A percentile compares a stretch with the other conserved stretches of the same genome.
phyloP scores from a whole-genome alignment of 2,113 vertebrate species.

The Thunnus thynnus region DNA sequence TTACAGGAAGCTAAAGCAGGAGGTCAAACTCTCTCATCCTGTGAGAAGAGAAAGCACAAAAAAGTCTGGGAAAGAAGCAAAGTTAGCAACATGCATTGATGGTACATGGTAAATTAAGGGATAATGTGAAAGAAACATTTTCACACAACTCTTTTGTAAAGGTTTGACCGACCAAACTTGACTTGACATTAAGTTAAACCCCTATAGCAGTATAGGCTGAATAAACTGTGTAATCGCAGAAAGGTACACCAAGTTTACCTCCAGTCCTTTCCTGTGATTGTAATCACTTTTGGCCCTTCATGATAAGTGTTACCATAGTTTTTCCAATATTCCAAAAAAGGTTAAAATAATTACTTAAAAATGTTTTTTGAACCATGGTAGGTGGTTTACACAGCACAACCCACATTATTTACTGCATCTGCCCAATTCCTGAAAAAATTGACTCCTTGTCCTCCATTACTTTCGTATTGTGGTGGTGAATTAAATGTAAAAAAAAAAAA shows the following conservation, averaged over 20 bases:
- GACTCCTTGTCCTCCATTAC: not conserved
- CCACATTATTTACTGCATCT: constrained; percentile 15
- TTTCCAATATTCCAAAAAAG: not conserved
- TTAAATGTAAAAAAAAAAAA: not conserved
- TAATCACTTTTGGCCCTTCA: not conserved
- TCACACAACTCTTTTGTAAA: too few species aligned
- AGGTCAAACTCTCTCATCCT: too few species aligned
- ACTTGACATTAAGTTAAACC: too few species aligned
- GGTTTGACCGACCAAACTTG: too few species aligned
- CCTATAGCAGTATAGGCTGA: not conserved
- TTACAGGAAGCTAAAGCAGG: too few species aligned
- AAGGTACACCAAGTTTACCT: not conserved
- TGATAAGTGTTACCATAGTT: not conserved
- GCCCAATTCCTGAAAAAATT: constrained; percentile 1
- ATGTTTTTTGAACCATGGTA: not conserved
- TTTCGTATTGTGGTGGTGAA: constrained; percentile 1
- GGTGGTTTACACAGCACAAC: constrained; percentile 24
- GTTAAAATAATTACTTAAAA: constrained; percentile 4
- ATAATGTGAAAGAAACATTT: too few species aligned
- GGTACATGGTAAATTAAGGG: too few species aligned
- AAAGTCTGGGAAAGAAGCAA: too few species aligned
- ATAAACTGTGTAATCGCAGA: not conserved
- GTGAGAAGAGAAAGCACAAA: too few species aligned
- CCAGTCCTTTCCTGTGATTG: not conserved
- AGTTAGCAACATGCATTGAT: too few species aligned